Evolutionary conservation across 2,888 invertebrate species (phyloP), one percentile per base, ranked within the genome.

Genomic region (Epinotia demarniana): DNA sequence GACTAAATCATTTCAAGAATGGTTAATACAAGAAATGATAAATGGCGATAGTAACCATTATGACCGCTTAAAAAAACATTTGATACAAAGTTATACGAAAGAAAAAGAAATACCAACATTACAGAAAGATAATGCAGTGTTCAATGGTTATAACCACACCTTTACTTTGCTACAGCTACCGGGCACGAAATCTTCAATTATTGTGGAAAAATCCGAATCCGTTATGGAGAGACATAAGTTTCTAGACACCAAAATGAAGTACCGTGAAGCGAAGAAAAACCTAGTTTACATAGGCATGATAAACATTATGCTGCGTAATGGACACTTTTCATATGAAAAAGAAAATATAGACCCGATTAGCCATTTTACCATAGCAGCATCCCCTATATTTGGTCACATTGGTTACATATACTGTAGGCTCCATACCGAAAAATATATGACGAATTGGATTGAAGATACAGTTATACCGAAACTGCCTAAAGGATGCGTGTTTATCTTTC

Each of bases 131-230:
- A 9, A n/a, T 2, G 3, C 43, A n/a, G 61, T 13, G 5, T 68
- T 18, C 11, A 39, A 62, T 2, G 19, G 23, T 9, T 61, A 61
- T 58, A 70, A 71, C 5, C 71, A 60, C 3, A 66, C 18, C 43
- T 75, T 60, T 18, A 75, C 53, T 5, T n/a, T 23, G 19, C n/a
- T 75, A 16, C 58, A 63, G 53, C 16, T 75, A 3, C 62, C 71
- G 9, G 67, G 72, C 1, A 67, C 71, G 0, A n/a, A 61, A 13
- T 23, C 53, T 27, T 57, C 33, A 39, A 64, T 78, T n/a, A 49
- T 75, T 12, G 72, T 77, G 11, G 78, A 78, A 63, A 74, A 75
- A 60, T 74, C 74, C 3, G 76, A 74, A 53, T 63, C 70, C 9
- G 72, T 78, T 9, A n/a, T 64, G 9, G 73, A 55, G 5, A 74